Conservation (phyloP, 2,888 invertebrate species). For the Polydrusus cervinus region DNA sequence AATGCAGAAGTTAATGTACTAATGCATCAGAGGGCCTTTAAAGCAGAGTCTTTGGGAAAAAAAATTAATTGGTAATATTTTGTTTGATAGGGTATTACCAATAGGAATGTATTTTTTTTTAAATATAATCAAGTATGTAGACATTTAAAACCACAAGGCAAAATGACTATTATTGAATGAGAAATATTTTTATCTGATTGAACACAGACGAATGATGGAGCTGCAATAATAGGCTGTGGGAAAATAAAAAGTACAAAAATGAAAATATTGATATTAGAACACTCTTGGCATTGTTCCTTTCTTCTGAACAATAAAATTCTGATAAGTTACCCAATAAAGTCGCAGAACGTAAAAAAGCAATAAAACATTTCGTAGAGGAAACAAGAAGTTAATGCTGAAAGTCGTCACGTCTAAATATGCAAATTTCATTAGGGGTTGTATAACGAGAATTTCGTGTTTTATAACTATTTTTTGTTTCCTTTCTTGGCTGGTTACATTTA, state of each 20-base stretch:
- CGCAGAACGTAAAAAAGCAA: slow-evolving; percentile 59
- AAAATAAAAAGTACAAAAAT: too few relatives aligned
- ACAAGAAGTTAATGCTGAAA: slow-evolving; percentile 59
- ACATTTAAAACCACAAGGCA: too few relatives aligned
- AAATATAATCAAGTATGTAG: too few relatives aligned
- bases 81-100: too few relatives aligned
- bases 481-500: neutral
- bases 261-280: neutral
- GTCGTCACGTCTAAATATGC: slow-evolving; percentile 51
- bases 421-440: slow-evolving; percentile 50
- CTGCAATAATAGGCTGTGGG: too few relatives aligned
- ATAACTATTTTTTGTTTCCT: slow-evolving; percentile 31
- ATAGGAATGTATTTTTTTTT: too few relatives aligned
- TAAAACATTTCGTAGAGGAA: slow-evolving; percentile 60
- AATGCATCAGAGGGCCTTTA: slow-evolving; percentile 26
- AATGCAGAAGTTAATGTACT: slow-evolving; percentile 59
- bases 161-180: too few relatives aligned
- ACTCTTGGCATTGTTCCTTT: slow-evolving; percentile 10
- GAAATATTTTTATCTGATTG: too few relatives aligned
- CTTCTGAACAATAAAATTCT: slow-evolving; percentile 47
- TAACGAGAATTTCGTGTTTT: slow-evolving; percentile 10
- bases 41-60: neutral
- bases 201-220: too few relatives aligned
- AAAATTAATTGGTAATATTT: too few relatives aligned
- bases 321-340: slow-evolving; percentile 59